Evolutionary conservation across 1,140 invertebrate genomes (phyloP).

Genomic region (Tetramorium simillimum): DNA sequence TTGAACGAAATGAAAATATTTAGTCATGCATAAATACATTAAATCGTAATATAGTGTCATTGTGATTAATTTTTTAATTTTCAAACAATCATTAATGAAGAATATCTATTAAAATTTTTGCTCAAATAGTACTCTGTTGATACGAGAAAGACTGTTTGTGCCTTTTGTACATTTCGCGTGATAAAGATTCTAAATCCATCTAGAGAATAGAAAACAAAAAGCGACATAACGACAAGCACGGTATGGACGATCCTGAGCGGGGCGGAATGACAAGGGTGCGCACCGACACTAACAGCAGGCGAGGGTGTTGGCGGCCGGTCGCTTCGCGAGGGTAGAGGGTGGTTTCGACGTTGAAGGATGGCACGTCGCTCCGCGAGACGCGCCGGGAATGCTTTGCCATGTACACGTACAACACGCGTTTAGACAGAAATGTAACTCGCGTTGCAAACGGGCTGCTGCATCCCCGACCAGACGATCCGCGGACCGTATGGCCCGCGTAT

Average conservation of each 20-base stretch:
- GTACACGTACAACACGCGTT: conserved; percentile 53
- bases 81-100: background rate
- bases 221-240: background rate
- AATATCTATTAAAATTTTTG: background rate
- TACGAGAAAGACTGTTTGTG: background rate
- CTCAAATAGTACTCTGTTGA: background rate
- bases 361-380: conserved; percentile 66
- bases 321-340: conserved; percentile 56
- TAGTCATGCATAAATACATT: background rate
- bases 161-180: background rate
- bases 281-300: conserved; percentile 45
- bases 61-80: background rate
- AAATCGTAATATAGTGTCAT: background rate
- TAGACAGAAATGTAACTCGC: conserved; percentile 55
- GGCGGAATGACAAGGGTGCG: background rate
- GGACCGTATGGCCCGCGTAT: background rate
- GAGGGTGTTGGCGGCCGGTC: conserved; percentile 36
- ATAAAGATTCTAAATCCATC: background rate
- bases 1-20: background rate
- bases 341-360: conserved; percentile 73
- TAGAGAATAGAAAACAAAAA: background rate
- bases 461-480: conserved; percentile 7
- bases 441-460: background rate
- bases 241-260: conserved; percentile 20
- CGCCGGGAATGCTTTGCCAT: conserved; percentile 63